phyloP scores from a whole-genome alignment of 2,113 vertebrate species.

The Cyrtonyx montezumae region DNA sequence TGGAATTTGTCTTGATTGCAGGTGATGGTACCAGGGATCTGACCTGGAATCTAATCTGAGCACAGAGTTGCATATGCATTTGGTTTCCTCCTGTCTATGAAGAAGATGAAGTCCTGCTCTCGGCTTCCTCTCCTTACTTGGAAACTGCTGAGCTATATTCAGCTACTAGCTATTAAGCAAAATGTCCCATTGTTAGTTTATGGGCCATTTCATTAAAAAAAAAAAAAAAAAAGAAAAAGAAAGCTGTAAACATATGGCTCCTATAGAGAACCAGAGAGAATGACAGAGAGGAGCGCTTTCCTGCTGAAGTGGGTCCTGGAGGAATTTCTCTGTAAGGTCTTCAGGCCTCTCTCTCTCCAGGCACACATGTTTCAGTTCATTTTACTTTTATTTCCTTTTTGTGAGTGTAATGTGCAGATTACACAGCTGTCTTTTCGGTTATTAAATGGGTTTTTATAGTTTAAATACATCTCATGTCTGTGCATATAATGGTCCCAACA shows the following conservation, averaged over 20 bases:
- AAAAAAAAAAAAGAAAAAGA: background rate
- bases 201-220: background rate
- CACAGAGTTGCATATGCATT: background rate
- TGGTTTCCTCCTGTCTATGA: accelerated
- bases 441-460: constrained; percentile 55
- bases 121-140: background rate
- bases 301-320: background rate
- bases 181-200: background rate
- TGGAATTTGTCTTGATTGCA: background rate
- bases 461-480: constrained; percentile 31
- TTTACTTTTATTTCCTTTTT: constrained; percentile 67
- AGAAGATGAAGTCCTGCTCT: background rate
- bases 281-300: background rate
- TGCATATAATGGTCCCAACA: constrained; percentile 46
- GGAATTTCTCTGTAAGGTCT: background rate
- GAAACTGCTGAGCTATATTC: background rate
- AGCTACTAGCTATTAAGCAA: background rate
- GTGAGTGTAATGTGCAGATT: constrained; percentile 54
- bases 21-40: background rate
- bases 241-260: background rate
- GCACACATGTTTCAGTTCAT: constrained; percentile 8
- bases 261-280: background rate
- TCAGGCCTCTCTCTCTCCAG: constrained; percentile 19
- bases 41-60: background rate
- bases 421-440: constrained; percentile 39